Conservation (phyloP, 2,888 invertebrate species). For the Panzeria rudis region DNA sequence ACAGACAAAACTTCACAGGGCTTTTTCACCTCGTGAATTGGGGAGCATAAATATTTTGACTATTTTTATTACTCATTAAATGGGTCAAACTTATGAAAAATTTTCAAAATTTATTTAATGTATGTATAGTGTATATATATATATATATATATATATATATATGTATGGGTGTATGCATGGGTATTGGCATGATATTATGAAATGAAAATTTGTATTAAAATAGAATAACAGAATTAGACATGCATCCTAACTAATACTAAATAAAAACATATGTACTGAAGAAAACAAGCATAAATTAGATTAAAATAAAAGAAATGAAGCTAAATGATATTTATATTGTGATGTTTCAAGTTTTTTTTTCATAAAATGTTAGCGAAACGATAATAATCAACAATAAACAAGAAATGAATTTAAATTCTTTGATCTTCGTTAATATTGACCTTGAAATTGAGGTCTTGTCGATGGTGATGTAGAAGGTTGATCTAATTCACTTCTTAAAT, state of each 20-base stretch:
- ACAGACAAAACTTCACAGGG: slow-evolving; percentile 29
- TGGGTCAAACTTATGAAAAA: slow-evolving; percentile 48
- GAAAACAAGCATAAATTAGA: slow-evolving; percentile 45
- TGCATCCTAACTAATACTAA: slow-evolving; percentile 43
- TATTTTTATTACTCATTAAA: slow-evolving; percentile 50
- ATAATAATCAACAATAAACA: slow-evolving; percentile 49
- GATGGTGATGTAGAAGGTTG: slow-evolving; percentile 82
- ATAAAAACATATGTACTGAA: slow-evolving; percentile 14
- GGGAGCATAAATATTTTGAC: slow-evolving; percentile 42
- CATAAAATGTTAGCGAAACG: slow-evolving; percentile 50
- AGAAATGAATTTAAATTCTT: slow-evolving; percentile 24
- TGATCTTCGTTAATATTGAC: slow-evolving; percentile 76
- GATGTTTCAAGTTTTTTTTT: slow-evolving; percentile 24
- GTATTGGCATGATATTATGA: slow-evolving; percentile 18
- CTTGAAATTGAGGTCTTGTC: slow-evolving; percentile 84
- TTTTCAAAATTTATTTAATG: slow-evolving; percentile 5
- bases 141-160: not conserved
- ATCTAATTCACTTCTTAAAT: slow-evolving; percentile 87
- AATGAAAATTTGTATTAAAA: slow-evolving; percentile 36
- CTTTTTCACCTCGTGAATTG: slow-evolving; percentile 26
- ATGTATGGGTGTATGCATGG: slow-evolving; percentile 3
- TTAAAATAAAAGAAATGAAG: slow-evolving; percentile 15
- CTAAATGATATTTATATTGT: slow-evolving; percentile 21
- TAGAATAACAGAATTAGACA: slow-evolving; percentile 47
- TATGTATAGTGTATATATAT: not conserved